Evolutionary conservation across 2,797 vertebrate species (phyloP).

Genomic region (Megalops cyprinoides): DNA sequence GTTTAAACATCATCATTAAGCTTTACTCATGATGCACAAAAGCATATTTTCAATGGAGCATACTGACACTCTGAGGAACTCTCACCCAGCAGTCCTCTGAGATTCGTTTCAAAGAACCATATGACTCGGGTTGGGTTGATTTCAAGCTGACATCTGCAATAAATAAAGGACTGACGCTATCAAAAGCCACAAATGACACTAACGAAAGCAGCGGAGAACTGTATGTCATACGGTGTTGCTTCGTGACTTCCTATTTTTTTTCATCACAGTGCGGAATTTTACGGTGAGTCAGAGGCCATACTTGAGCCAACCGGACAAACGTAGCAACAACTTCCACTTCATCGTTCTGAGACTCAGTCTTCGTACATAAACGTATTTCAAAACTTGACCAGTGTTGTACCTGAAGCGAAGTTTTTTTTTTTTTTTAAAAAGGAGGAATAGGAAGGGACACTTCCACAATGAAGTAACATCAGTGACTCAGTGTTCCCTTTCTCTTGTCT

Average conservation of each 20-base stretch:
- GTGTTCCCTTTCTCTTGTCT: neutral
- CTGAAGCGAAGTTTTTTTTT: neutral
- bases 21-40: neutral
- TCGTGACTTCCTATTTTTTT: slow-evolving; percentile 35
- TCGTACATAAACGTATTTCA: slow-evolving; percentile 31
- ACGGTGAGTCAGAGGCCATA: slow-evolving; percentile 35
- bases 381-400: neutral
- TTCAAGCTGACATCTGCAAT: neutral
- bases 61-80: neutral
- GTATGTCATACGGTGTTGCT: neutral
- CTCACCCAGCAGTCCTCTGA: neutral
- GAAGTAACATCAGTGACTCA: neutral
- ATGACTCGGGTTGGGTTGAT: neutral
- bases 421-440: neutral
- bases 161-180: neutral
- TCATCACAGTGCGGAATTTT: slow-evolving; percentile 38
- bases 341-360: slow-evolving; percentile 10
- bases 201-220: neutral
- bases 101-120: neutral
- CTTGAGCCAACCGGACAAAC: slow-evolving; percentile 43
- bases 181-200: neutral
- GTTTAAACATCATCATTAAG: neutral
- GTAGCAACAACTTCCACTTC: slow-evolving; percentile 31
- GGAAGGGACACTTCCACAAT: slow-evolving; percentile 10
- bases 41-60: neutral